Conservation (phyloP, 2,888 invertebrate genomes). For the Ochropleura leucogaster region DNA sequence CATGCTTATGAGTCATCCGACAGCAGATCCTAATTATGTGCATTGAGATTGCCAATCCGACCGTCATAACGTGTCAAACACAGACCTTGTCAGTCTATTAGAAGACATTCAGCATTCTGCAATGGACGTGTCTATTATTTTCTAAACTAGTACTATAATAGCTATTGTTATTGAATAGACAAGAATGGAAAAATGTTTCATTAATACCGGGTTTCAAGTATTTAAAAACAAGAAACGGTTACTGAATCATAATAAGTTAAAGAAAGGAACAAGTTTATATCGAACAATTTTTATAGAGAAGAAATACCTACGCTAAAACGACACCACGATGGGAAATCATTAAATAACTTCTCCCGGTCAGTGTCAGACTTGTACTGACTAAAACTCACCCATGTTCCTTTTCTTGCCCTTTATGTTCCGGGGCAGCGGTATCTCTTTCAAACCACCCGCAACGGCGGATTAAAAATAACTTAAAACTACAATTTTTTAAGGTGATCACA, state of each 20-base stretch:
- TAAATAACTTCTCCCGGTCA: too few relatives aligned
- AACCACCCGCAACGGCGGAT: too few relatives aligned
- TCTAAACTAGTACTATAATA: neutral
- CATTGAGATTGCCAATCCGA: conserved; percentile 18
- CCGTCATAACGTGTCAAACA: conserved; percentile 5
- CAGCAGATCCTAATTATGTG: conserved; percentile 24
- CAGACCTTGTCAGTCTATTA: conserved; percentile 5
- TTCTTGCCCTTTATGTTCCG: too few relatives aligned
- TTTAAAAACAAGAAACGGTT: neutral
- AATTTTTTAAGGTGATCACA: neutral
- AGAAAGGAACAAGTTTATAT: neutral
- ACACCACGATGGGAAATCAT: too few relatives aligned
- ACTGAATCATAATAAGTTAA: neutral
- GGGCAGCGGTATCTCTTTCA: too few relatives aligned
- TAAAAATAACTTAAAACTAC: neutral
- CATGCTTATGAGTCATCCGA: too few relatives aligned
- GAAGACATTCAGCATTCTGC: conserved; percentile 4
- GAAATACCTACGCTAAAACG: too few relatives aligned
- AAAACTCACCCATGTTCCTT: too few relatives aligned
- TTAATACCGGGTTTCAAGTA: neutral
- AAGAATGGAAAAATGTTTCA: neutral
- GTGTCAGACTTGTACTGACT: too few relatives aligned
- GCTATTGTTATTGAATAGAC: neutral
- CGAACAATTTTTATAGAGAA: neutral
- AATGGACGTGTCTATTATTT: conserved; percentile 4